Percentiles rank a stretch among this genome's conserved stretches.
These are phyloP conservation scores for Eupithecia vulgata DNA, from an alignment of 2,888 invertebrate genomes.

Conservation along the genomic window DNA sequence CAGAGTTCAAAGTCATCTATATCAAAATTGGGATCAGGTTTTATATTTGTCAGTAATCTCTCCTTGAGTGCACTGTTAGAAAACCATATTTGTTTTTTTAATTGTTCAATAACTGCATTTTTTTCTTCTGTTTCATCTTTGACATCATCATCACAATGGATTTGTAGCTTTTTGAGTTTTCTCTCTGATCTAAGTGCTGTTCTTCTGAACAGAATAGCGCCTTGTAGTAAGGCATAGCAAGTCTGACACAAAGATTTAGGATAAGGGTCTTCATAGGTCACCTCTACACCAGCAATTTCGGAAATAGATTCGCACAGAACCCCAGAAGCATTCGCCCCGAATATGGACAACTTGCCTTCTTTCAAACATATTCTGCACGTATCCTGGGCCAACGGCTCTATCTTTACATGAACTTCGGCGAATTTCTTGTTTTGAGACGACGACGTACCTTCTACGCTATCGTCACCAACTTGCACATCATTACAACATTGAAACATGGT, in stretches of 20 bases:
- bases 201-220: conserved; percentile 71
- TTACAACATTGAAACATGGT: conserved; percentile 2
- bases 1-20: conserved; percentile 33
- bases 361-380: conserved; percentile 67
- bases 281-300: conserved; percentile 60
- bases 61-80: background rate
- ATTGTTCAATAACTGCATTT: background rate
- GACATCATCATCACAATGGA: background rate
- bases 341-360: conserved; percentile 67
- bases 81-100: conserved; percentile 4
- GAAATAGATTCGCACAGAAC: conserved; percentile 58
- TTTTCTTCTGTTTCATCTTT: conserved; percentile 1
- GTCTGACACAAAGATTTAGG: conserved; percentile 69
- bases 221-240: conserved; percentile 64
- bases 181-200: conserved; percentile 68
- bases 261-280: conserved; percentile 59
- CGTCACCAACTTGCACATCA: background rate
- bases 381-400: conserved; percentile 20
- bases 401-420: conserved; percentile 13
- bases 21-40: conserved; percentile 24
- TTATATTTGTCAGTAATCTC: background rate
- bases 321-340: conserved; percentile 43
- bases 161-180: conserved; percentile 49
- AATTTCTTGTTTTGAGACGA: conserved; percentile 12
- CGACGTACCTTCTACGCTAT: conserved; percentile 9